Evolutionary conservation across 1,140 invertebrate genomes (phyloP), one percentile per base, ranked within the genome.

Genomic region (Dolichoris vasculosae): DNA sequence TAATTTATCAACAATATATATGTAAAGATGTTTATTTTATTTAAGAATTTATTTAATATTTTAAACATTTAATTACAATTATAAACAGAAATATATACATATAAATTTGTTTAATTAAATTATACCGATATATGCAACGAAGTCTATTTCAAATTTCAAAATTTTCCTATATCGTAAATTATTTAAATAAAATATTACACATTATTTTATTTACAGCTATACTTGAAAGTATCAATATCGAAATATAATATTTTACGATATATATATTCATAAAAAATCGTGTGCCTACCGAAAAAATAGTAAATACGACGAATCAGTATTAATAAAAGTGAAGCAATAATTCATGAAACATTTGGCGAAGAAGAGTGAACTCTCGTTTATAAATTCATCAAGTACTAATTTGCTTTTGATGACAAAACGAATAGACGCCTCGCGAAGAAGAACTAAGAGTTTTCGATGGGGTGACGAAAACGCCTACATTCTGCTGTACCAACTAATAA

Each of bases 401-500:
- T 88, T 83, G 88, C 85, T 89, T 91, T 91, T 90, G 88, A 92
- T 90, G 78, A 69, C 11, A 59, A 63, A 78, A 86, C 32, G 83
- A 83, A 64, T 84, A 85, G 75, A 59, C 77, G 23, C 55, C n/a
- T 20, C 30, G 38, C 59, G 85, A 86, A 78, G 79, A 80, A 82
- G 85, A 67, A 69, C 84, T n/a, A 43, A 1, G 30, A 43, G 55
- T 40, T 46, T 38, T 51, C 59, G 38, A 40, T 55, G 43, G 85
- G 73, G 63, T 75, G 86, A 84, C 80, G 75, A 73, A 81, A 63
- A 64, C 69, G 48, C 67, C 43, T 76, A n/a, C 79, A 82, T 75
- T 71, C 46, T 71, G 30, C 43, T 51, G 35, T 75, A 67, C 73
- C 30, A 85, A 90, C 87, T 89, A 90, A 90, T 88, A 85, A 88